phyloP scores from a whole-genome alignment of 2,888 invertebrate species.

The Drosophila hamatofila region DNA sequence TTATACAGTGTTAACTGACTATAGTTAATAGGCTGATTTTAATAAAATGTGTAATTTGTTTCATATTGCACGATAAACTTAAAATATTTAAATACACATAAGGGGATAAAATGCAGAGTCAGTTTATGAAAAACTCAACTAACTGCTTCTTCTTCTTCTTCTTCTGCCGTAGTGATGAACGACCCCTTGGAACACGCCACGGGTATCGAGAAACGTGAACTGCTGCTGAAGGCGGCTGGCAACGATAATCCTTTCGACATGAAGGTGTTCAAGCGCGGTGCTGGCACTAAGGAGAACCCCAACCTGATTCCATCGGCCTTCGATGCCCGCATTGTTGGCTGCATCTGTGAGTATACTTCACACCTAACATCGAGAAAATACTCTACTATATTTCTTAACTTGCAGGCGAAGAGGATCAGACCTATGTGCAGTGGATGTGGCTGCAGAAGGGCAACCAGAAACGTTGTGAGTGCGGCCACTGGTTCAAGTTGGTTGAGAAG shows the following conservation, averaged over 20 bases:
- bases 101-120: background rate
- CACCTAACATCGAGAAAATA: background rate
- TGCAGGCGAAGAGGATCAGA: conserved; percentile 94
- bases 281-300: conserved; percentile 93
- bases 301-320: conserved; percentile 96
- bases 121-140: conserved; percentile 5
- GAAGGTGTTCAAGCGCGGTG: conserved; percentile 92
- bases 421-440: conserved; percentile 97
- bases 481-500: conserved; percentile 96
- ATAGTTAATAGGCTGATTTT: background rate
- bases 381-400: background rate
- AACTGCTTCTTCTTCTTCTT: background rate
- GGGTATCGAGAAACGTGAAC: conserved; percentile 95
- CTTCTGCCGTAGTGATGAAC: conserved; percentile 88
- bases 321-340: conserved; percentile 96
- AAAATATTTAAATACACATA: too few relatives aligned
- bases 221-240: conserved; percentile 93
- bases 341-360: conserved; percentile 90
- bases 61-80: background rate
- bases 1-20: background rate
- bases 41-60: background rate
- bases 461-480: conserved; percentile 98
- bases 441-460: conserved; percentile 94
- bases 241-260: conserved; percentile 95
- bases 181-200: conserved; percentile 97